Conservation (phyloP, 2,113 vertebrate species). For the Fregata magnificens region DNA sequence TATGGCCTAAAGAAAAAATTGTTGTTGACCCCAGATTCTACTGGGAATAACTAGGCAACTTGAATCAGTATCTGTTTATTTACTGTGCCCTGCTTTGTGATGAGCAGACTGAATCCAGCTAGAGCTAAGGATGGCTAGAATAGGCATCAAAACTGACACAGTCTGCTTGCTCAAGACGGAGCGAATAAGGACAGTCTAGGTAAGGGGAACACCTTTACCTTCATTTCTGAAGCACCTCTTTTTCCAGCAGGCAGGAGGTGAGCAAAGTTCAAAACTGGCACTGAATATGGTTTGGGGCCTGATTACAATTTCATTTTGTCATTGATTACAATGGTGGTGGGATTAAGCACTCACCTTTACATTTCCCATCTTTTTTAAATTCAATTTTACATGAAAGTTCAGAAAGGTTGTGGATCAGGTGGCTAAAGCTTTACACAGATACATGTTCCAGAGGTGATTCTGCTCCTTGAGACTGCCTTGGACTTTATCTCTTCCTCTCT, state of each 20-base stretch:
- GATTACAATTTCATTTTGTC: neutral
- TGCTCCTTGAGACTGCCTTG: neutral
- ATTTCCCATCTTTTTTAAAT: neutral
- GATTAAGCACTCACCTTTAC: neutral
- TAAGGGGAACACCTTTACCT: neutral
- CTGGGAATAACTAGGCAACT: neutral
- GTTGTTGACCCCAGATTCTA: neutral
- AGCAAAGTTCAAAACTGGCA: neutral
- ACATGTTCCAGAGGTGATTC: neutral
- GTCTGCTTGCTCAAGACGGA: neutral
- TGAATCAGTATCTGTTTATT: neutral
- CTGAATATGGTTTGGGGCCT: neutral
- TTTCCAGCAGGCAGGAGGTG: neutral
- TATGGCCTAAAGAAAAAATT: neutral
- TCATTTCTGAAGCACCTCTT: neutral
- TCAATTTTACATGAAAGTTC: neutral
- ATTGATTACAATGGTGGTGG: neutral
- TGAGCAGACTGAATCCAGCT: neutral
- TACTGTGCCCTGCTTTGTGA: neutral
- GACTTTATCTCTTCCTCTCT: neutral
- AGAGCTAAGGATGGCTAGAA: neutral
- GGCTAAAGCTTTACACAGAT: neutral
- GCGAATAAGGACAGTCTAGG: neutral
- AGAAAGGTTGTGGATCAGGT: neutral
- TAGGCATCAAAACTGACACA: neutral